A percentile compares a stretch with the other conserved stretches of the same genome.
Evolutionary conservation across 92 coral and sea anemone species (phyloP).

Genomic region (Epizoanthus scotinus): DNA sequence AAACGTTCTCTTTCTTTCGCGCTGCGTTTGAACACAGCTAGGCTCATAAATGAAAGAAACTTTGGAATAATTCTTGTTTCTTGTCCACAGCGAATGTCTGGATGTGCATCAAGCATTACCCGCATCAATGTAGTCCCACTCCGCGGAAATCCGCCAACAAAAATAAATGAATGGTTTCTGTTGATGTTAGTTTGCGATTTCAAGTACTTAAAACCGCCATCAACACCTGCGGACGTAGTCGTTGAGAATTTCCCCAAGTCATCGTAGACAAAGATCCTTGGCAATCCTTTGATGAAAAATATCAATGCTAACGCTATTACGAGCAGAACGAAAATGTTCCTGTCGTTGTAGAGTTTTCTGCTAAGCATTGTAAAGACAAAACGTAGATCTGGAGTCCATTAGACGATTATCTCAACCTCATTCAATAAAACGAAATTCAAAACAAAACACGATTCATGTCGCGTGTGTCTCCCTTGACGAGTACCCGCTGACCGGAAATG

Average conservation of each 20-base stretch:
- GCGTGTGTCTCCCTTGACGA: neutral
- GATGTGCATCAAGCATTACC: slow-evolving; percentile 91
- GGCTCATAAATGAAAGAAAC: slow-evolving; percentile 68
- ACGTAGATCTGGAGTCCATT: no score
- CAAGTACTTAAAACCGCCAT: neutral
- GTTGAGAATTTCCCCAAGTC: neutral
- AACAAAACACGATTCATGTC: neutral
- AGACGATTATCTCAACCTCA: neutral
- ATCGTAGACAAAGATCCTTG: slow-evolving; percentile 5
- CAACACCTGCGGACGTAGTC: slow-evolving; percentile 12
- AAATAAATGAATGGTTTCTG: slow-evolving; percentile 73
- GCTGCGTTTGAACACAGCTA: slow-evolving; percentile 44
- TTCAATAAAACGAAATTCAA: neutral
- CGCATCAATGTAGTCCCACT: slow-evolving; percentile 99
- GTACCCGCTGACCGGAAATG: slow-evolving; percentile 32
- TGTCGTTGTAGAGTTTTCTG: slow-evolving; percentile 26
- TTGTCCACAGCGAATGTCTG: slow-evolving; percentile 92
- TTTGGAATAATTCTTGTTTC: slow-evolving; percentile 93
- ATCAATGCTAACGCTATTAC: slow-evolving; percentile 24
- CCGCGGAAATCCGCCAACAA: slow-evolving; percentile 95
- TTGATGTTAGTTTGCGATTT: slow-evolving; percentile 19
- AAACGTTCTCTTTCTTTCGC: slow-evolving; percentile 59
- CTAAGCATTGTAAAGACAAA: slow-evolving; percentile 2
- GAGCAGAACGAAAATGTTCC: slow-evolving; percentile 16
- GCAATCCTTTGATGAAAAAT: slow-evolving; percentile 23